Percentiles rank a stretch among this genome's conserved stretches.
These are phyloP conservation scores for Eupithecia insigniata DNA, from an alignment of 2,888 invertebrate genomes.

Conservation along the genomic window DNA sequence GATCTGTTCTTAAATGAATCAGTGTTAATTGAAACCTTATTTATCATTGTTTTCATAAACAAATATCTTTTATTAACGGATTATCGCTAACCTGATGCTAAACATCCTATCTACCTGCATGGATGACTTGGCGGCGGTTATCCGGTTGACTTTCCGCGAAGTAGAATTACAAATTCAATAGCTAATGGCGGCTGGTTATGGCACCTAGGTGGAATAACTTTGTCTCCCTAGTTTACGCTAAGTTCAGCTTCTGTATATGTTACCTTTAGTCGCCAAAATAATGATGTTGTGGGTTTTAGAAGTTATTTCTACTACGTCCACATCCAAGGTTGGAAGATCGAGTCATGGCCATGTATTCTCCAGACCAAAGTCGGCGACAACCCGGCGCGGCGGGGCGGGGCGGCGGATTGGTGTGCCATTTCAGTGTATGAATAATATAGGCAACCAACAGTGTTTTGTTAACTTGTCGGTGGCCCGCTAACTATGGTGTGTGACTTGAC, in stretches of 20 bases:
- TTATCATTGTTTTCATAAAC: background rate
- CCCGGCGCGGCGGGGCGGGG: too few species aligned
- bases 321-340: too few species aligned
- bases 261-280: background rate
- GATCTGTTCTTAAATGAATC: background rate
- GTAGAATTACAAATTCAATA: constrained; percentile 56
- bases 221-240: background rate
- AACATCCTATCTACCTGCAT: constrained; percentile 8
- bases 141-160: constrained; percentile 61
- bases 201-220: constrained; percentile 6
- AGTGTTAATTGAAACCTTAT: background rate
- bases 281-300: background rate
- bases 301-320: too few species aligned
- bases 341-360: too few species aligned
- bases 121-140: constrained; percentile 33
- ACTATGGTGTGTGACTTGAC: background rate
- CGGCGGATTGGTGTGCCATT: too few species aligned
- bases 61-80: background rate
- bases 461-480: too few species aligned
- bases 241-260: background rate
- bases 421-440: too few species aligned
- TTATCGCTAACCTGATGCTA: background rate
- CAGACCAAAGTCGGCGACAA: too few species aligned
- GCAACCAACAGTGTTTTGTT: too few species aligned
- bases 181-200: constrained; percentile 32